Conservation (phyloP, 2,113 vertebrate genomes). For the Dryoscopus gambensis region DNA sequence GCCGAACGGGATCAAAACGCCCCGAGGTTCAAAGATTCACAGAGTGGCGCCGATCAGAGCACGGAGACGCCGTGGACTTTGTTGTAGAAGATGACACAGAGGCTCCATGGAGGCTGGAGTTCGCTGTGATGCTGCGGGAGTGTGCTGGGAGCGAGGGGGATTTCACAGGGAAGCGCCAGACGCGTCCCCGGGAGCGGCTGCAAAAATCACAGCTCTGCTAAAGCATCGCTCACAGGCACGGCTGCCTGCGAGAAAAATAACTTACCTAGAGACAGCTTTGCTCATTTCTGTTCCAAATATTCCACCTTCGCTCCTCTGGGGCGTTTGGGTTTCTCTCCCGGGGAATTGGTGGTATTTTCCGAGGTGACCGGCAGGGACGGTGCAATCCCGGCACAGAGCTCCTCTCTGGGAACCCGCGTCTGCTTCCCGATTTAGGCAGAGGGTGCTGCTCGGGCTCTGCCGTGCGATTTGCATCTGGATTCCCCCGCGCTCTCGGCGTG, state of each 20-base stretch:
- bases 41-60: neutral
- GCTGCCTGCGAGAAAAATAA: neutral
- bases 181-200: neutral
- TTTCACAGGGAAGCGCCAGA: neutral
- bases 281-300: neutral
- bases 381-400: neutral
- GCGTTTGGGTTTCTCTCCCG: neutral
- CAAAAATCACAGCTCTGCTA: neutral
- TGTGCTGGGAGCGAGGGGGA: neutral
- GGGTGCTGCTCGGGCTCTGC: neutral
- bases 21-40: neutral
- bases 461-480: fast-evolving
- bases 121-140: neutral
- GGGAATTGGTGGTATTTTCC: neutral
- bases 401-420: fast-evolving
- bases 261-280: neutral
- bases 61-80: neutral
- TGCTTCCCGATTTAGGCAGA: neutral
- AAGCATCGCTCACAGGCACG: neutral
- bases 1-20: neutral
- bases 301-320: neutral
- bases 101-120: neutral
- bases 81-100: neutral
- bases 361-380: neutral
- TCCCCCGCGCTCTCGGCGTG: neutral